Evolutionary conservation across 1,140 invertebrate species (phyloP), one percentile per base, ranked within the genome.

Genomic region (Drosophila ananassae): DNA sequence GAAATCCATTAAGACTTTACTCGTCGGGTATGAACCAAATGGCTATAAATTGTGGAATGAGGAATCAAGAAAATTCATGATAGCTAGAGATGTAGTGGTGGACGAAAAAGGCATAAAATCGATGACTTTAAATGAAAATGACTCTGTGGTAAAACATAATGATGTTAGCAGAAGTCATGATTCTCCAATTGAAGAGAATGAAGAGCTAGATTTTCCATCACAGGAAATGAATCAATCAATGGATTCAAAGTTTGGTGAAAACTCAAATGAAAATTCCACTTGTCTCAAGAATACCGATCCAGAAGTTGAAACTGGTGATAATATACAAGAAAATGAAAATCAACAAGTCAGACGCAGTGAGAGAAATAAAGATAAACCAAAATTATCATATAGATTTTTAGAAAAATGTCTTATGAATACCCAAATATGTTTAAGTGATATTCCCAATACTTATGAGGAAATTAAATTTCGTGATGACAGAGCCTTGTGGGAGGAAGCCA

Each of bases 401-500:
- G 30, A 53, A 30, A 73, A 25, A 32, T 74, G 54, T 58, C 24
- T 78, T 4, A 53, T 64, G 69, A 55, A 71, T 77, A 75, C 72
- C 53, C 76, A 89, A 51, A 73, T 75, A 34, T 48, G 68, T 39
- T 75, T 63, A 52, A 54, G 53, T 41, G 24, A 47, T 48, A 50
- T 85, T 58, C 77, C 90, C 1, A 83, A 54, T 59, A 79, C 69
- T 13, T 89, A 64, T 68, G 41, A 79, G 32, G 89, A 91, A 73
- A 92, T 92, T 61, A 76, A 90, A 62, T 69, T 41, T 47, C 56
- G 75, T 17, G 22, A 73, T 22, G 76, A 92, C 74, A 87, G 58
- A 81, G 21, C 4, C 62, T 44, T 81, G 10, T 92, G 91, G 90
- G 73, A 91, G 72, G 34, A 63, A 52, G 92, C 92, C 8, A 89